These are phyloP conservation scores for Punctoribates punctum DNA, from an alignment of 2,888 invertebrate species.

Conservation along the genomic window DNA sequence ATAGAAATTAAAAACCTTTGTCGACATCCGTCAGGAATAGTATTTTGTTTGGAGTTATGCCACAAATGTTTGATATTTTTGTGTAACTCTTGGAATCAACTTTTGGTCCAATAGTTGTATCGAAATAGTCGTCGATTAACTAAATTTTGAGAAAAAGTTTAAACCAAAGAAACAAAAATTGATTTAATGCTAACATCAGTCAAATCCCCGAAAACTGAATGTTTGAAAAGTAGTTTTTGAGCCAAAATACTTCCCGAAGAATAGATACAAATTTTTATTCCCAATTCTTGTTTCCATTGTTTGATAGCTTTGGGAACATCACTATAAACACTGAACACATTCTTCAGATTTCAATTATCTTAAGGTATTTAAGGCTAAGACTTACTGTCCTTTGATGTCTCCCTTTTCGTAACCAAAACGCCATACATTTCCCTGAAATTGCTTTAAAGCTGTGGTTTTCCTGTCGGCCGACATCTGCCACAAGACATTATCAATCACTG, in stretches of 20 bases:
- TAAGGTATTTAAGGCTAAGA: conserved; percentile 51
- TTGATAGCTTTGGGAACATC: conserved; percentile 75
- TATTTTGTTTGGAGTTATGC: conserved; percentile 64
- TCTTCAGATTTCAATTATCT: neutral
- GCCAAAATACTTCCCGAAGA: conserved; percentile 88
- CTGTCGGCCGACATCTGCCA: conserved; percentile 78
- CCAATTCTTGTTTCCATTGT: conserved; percentile 62
- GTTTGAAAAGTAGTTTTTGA: conserved; percentile 77
- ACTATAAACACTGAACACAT: conserved; percentile 69
- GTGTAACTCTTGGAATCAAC: conserved; percentile 72
- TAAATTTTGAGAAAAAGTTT: conserved; percentile 50
- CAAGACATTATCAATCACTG: conserved; percentile 66
- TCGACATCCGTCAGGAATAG: conserved; percentile 81
- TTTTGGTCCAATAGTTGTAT: conserved; percentile 78
- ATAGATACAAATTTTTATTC: conserved; percentile 73
- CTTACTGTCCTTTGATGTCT: conserved; percentile 82
- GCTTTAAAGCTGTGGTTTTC: conserved; percentile 74
- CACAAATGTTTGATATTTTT: conserved; percentile 68
- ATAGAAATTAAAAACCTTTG: conserved; percentile 61
- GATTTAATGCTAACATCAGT: conserved; percentile 57
- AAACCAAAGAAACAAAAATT: conserved; percentile 10
- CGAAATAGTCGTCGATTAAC: conserved; percentile 74
- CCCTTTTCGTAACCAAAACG: conserved; percentile 74
- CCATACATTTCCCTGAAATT: conserved; percentile 87
- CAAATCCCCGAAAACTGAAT: conserved; percentile 73